These are phyloP conservation scores for Orchesellides sinensis DNA, from an alignment of 2,888 invertebrate species.

Conservation along the genomic window DNA sequence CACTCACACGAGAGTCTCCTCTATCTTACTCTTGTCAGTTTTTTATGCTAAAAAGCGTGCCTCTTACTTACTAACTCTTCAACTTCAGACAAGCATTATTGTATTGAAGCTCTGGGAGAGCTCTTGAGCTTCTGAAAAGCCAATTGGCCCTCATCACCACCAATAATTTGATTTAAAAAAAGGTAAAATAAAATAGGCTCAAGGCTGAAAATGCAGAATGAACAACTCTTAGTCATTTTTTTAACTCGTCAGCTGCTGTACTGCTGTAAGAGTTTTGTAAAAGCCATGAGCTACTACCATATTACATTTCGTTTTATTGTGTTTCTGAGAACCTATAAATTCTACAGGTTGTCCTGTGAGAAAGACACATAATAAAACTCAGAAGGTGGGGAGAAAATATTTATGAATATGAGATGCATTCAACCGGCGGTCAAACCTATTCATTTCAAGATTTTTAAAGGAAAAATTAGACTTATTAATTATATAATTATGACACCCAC, in stretches of 20 bases:
- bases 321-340: conserved; percentile 1
- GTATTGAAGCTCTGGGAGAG: conserved; percentile 51
- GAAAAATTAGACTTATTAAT: conserved; percentile 48
- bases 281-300: too few relatives aligned
- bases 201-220: conserved; percentile 58
- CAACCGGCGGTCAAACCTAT: conserved; percentile 32
- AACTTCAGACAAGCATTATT: conserved; percentile 55
- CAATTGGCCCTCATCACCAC: conserved; percentile 55
- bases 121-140: conserved; percentile 48
- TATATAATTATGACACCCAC: conserved; percentile 62
- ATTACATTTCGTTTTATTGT: conserved; percentile 19
- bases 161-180: conserved; percentile 9
- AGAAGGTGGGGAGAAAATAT: conserved; percentile 23
- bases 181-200: conserved; percentile 39
- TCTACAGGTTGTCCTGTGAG: neutral
- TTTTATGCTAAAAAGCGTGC: conserved; percentile 35
- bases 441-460: conserved; percentile 45
- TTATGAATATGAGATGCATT: conserved; percentile 44
- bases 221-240: conserved; percentile 47
- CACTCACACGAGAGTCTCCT: neutral
- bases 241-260: neutral
- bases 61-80: conserved; percentile 30
- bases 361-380: too few relatives aligned
- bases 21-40: conserved; percentile 16
- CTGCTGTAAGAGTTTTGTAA: neutral